A percentile compares a stretch with the other conserved stretches of the same genome.
Evolutionary conservation across 2,113 vertebrate genomes (phyloP).

Genomic region (Trichechus manatus): DNA sequence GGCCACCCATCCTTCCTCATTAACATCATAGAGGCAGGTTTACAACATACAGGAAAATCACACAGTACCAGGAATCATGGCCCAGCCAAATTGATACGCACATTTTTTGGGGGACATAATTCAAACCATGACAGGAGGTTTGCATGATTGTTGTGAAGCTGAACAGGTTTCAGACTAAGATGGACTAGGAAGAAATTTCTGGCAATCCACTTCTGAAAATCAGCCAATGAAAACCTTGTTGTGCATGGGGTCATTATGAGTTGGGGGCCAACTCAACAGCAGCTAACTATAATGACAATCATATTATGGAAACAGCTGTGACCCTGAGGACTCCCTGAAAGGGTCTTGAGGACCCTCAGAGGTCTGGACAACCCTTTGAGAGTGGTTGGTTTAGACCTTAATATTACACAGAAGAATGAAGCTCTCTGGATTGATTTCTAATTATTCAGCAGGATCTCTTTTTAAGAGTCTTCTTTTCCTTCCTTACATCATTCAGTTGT

Average conservation of each 20-base stretch:
- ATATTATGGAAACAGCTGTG: background rate
- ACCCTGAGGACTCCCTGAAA: background rate
- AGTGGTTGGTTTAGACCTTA: background rate
- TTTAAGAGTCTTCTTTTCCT: background rate
- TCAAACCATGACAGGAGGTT: background rate
- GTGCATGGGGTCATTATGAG: background rate
- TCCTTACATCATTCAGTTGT: background rate
- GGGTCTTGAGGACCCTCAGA: background rate
- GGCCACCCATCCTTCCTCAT: too few species aligned
- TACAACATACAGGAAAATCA: too few species aligned
- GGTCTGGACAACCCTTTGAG: background rate
- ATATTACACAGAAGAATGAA: background rate
- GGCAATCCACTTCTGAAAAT: background rate
- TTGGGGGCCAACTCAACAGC: background rate
- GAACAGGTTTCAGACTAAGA: background rate
- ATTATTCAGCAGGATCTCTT: background rate
- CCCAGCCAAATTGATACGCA: too few species aligned
- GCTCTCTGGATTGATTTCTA: background rate
- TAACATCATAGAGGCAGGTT: too few species aligned
- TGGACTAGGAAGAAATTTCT: background rate
- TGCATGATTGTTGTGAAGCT: background rate
- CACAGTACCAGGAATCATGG: too few species aligned
- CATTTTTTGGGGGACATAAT: too few species aligned
- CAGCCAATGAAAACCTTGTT: background rate
- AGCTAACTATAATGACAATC: background rate